These are phyloP conservation scores for Hyposmocoma kahamanoa DNA, from an alignment of 1,140 invertebrate species.

Conservation along the genomic window DNA sequence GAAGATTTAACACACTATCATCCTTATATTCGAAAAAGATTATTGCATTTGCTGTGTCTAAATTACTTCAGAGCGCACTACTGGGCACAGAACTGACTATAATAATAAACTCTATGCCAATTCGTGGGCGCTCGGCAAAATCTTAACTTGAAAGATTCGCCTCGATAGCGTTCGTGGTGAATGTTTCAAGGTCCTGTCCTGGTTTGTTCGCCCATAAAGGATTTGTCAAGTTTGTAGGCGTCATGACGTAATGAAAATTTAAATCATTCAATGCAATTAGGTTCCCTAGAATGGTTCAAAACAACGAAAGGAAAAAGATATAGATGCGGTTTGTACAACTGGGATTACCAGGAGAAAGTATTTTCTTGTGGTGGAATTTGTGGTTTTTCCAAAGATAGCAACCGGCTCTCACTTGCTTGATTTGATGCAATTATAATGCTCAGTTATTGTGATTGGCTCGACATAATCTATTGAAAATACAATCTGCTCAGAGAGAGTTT, in stretches of 20 bases:
- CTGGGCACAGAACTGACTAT: no score
- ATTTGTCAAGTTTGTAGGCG: slow-evolving; percentile 61
- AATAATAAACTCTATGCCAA: slow-evolving; percentile 27
- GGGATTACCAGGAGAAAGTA: neutral
- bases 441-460: no score
- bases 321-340: no score
- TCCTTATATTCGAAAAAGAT: no score
- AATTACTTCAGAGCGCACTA: no score
- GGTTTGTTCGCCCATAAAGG: slow-evolving; percentile 58
- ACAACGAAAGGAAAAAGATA: no score
- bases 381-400: slow-evolving; percentile 3
- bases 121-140: slow-evolving; percentile 49
- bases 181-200: slow-evolving; percentile 70
- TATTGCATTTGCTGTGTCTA: no score
- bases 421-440: no score
- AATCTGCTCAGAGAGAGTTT: no score
- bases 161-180: slow-evolving; percentile 64
- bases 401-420: slow-evolving; percentile 7
- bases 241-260: slow-evolving; percentile 43
- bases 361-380: slow-evolving; percentile 10
- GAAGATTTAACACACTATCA: no score
- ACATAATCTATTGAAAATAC: no score
- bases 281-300: no score
- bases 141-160: slow-evolving; percentile 56
- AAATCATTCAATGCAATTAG: slow-evolving; percentile 20